Percentiles rank a stretch among this genome's conserved stretches.
phyloP scores from a whole-genome alignment of 2,797 vertebrate species.

The Morus bassanus region DNA sequence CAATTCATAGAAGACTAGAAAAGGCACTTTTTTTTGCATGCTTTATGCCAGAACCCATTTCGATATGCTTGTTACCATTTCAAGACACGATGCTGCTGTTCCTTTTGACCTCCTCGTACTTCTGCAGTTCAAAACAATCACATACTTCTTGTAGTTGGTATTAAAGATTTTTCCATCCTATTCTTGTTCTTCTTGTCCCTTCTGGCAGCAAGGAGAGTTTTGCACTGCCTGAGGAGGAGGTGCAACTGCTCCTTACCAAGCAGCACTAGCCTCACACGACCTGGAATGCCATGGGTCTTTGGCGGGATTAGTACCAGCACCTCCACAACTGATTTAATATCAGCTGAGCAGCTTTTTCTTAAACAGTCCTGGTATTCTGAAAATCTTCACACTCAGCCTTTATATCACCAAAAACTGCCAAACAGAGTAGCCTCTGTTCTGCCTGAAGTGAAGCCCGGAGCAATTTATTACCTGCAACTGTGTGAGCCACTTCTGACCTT shows the following conservation, averaged over 20 bases:
- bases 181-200: slow-evolving; percentile 45
- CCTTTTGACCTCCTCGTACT: slow-evolving; percentile 36
- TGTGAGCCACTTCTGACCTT: not conserved
- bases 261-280: not conserved
- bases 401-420: not conserved
- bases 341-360: not conserved
- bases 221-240: not conserved
- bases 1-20: not conserved
- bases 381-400: not conserved
- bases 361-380: not conserved
- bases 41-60: not conserved
- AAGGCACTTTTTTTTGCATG: not conserved
- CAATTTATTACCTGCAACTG: not conserved
- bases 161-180: slow-evolving; percentile 33
- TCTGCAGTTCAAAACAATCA: slow-evolving; percentile 27
- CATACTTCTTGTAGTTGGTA: not conserved
- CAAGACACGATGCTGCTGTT: not conserved
- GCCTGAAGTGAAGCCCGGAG: not conserved
- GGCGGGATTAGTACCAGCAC: not conserved
- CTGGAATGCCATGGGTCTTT: not conserved
- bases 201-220: slow-evolving; percentile 29
- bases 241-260: not conserved
- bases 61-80: not conserved
- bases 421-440: not conserved
- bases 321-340: not conserved